Evolutionary conservation across 2,888 invertebrate species (phyloP).

Genomic region (Galerucella calmariensis): DNA sequence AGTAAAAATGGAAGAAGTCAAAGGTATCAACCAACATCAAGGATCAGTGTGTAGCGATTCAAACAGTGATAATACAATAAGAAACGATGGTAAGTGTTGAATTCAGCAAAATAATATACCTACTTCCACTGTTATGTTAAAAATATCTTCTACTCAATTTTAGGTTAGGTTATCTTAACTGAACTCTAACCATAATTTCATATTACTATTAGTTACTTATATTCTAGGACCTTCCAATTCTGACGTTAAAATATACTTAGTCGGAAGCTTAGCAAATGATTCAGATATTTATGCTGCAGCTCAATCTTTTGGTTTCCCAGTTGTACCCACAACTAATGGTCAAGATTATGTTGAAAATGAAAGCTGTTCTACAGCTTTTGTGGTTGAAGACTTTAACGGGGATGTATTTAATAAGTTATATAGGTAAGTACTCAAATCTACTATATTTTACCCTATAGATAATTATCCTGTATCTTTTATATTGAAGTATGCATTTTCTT

Average conservation of each 20-base stretch:
- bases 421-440: constrained; percentile 30
- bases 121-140: neutral
- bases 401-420: constrained; percentile 76
- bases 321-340: constrained; percentile 73
- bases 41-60: constrained; percentile 63
- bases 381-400: constrained; percentile 80
- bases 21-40: constrained; percentile 62
- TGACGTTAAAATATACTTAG: constrained; percentile 73
- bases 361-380: constrained; percentile 75
- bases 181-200: constrained; percentile 52
- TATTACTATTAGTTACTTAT: constrained; percentile 20
- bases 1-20: constrained; percentile 64
- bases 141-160: constrained; percentile 18
- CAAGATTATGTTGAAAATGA: constrained; percentile 70
- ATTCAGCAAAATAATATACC: neutral
- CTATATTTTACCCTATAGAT: too few relatives aligned
- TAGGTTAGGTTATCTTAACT: constrained; percentile 56
- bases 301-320: constrained; percentile 72
- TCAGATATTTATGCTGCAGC: constrained; percentile 69
- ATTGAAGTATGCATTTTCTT: neutral
- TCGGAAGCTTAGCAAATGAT: constrained; percentile 70
- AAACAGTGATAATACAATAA: constrained; percentile 59
- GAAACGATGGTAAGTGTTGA: constrained; percentile 59
- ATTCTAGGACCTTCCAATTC: constrained; percentile 58
- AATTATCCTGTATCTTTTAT: too few relatives aligned